Conservation (phyloP, 64 coral and sea anemone genomes). For the Trachythela sp. region DNA sequence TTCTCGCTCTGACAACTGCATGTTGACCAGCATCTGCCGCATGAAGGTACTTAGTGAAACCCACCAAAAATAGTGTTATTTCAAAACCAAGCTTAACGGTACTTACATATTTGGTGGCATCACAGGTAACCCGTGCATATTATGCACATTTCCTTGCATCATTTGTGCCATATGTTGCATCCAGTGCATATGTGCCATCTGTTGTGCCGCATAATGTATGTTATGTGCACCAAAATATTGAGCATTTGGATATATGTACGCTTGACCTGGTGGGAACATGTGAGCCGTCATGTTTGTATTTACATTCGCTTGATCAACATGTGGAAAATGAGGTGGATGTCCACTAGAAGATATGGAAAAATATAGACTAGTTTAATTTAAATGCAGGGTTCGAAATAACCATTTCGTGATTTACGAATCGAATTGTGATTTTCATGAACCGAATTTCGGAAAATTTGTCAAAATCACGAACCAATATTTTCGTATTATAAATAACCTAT, state of each 20-base stretch:
- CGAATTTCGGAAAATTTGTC: too few species aligned
- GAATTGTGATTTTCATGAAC: too few species aligned
- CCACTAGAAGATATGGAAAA: neutral
- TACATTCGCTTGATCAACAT: neutral
- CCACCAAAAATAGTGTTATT: too few species aligned
- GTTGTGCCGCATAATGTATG: neutral
- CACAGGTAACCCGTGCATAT: neutral
- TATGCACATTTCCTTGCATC: slow-evolving; percentile 3
- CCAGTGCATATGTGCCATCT: slow-evolving; percentile 15
- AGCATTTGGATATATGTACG: neutral
- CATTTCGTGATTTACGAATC: too few species aligned
- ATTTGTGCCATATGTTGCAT: slow-evolving; percentile 14
- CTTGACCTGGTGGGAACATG: neutral
- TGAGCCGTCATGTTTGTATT: neutral
- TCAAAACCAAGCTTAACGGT: too few species aligned
- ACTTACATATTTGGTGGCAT: neutral
- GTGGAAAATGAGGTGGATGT: neutral
- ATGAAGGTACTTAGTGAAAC: too few species aligned
- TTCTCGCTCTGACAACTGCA: too few species aligned
- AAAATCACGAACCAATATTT: too few species aligned
- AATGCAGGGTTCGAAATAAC: too few species aligned
- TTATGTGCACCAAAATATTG: neutral
- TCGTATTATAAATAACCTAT: too few species aligned
- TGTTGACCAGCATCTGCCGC: too few species aligned
- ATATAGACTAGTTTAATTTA: too few species aligned